Evolutionary conservation across 1,140 invertebrate genomes (phyloP).

Genomic region (Hycleus cichorii): DNA sequence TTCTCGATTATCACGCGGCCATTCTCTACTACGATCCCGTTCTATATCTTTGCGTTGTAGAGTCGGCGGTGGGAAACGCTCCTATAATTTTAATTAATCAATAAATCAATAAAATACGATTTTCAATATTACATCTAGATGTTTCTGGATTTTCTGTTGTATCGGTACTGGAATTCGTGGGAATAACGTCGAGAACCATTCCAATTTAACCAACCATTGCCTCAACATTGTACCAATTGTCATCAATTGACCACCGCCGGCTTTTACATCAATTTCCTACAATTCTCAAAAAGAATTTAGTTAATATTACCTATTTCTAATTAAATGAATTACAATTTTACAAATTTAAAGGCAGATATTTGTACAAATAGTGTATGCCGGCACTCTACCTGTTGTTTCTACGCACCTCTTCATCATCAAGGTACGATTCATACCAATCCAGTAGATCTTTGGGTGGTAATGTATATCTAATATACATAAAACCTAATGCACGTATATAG

Average conservation of each 20-base stretch:
- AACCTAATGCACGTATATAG: conserved; percentile 89
- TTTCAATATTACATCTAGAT: conserved; percentile 46
- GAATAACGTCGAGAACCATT: conserved; percentile 97
- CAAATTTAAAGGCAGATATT: background rate
- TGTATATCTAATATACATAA: conserved; percentile 80
- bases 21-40: conserved; percentile 39
- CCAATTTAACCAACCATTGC: conserved; percentile 91
- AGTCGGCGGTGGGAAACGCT: conserved; percentile 31
- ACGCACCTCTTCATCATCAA: conserved; percentile 87
- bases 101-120: background rate
- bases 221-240: conserved; percentile 91
- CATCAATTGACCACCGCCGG: conserved; percentile 90
- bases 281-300: conserved; percentile 15
- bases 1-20: conserved; percentile 19
- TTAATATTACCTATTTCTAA: background rate
- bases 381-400: conserved; percentile 38
- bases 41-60: conserved; percentile 38
- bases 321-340: background rate
- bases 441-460: conserved; percentile 93
- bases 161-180: conserved; percentile 99
- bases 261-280: conserved; percentile 91
- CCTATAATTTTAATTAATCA: conserved; percentile 20
- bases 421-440: conserved; percentile 94
- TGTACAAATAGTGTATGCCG: conserved; percentile 20
- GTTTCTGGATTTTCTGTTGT: conserved; percentile 82